These are phyloP conservation scores for Arrhamphus sclerolepis DNA, from an alignment of 2,797 vertebrate species.

Conservation along the genomic window DNA sequence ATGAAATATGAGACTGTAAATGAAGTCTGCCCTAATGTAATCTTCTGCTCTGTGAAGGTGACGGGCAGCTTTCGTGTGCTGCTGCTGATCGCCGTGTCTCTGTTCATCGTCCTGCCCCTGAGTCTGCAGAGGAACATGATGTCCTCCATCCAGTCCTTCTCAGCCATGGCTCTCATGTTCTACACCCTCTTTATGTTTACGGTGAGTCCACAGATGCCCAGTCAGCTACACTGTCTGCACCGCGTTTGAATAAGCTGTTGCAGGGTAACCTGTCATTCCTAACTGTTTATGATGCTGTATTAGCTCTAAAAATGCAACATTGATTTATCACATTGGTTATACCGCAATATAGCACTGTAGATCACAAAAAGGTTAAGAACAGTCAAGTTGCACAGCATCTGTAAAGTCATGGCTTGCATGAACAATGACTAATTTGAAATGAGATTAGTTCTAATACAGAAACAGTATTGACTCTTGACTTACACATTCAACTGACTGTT, in stretches of 20 bases:
- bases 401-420: conserved; percentile 8
- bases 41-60: conserved; percentile 78
- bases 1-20: background rate
- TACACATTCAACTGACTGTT: too few species aligned
- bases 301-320: background rate
- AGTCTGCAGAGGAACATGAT: conserved; percentile 99
- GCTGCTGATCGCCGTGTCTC: conserved; percentile 89
- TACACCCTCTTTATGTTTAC: conserved; percentile 97
- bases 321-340: background rate
- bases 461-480: too few species aligned
- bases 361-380: background rate
- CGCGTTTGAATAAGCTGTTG: conserved; percentile 5
- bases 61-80: conserved; percentile 85
- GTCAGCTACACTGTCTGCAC: background rate
- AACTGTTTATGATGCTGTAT: too few species aligned
- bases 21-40: background rate
- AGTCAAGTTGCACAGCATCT: background rate
- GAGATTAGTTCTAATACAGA: background rate
- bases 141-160: conserved; percentile 98
- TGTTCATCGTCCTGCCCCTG: conserved; percentile 93
- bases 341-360: background rate
- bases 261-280: background rate
- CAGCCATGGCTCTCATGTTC: conserved; percentile 97
- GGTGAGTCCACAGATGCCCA: conserved; percentile 79
- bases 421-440: conserved; percentile 1